Evolutionary conservation across 2,797 vertebrate species (phyloP).

Genomic region (Pseudochromis fuscus): DNA sequence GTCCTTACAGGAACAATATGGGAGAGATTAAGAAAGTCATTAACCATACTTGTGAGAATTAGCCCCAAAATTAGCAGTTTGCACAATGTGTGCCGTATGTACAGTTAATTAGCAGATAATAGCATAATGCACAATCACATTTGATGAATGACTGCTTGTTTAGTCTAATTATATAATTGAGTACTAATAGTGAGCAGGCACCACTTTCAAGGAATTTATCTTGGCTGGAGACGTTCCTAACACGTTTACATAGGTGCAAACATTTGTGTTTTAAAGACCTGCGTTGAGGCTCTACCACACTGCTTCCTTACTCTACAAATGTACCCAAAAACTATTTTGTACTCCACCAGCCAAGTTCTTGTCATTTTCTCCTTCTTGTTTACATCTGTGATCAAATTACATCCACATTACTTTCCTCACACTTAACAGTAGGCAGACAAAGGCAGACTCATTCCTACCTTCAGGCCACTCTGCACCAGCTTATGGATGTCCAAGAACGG

Average conservation of each 20-base stretch:
- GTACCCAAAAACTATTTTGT: slow-evolving; percentile 16
- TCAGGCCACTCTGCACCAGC: slow-evolving; percentile 96
- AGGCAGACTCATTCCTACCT: slow-evolving; percentile 85
- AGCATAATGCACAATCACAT: slow-evolving; percentile 53
- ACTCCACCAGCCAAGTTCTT: slow-evolving; percentile 5
- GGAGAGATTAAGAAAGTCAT: slow-evolving; percentile 72
- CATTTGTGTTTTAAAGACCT: slow-evolving; percentile 38
- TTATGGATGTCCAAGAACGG: slow-evolving; percentile 99
- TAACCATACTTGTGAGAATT: slow-evolving; percentile 68
- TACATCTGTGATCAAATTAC: slow-evolving; percentile 14
- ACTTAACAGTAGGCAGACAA: slow-evolving; percentile 5
- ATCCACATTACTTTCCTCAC: slow-evolving; percentile 9
- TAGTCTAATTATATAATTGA: slow-evolving; percentile 70
- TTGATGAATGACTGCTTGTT: slow-evolving; percentile 76
- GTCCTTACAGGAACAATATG: slow-evolving; percentile 61
- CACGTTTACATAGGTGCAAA: slow-evolving; percentile 68
- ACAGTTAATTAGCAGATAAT: slow-evolving; percentile 76
- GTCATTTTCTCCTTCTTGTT: slow-evolving; percentile 29
- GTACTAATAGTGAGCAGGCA: slow-evolving; percentile 66
- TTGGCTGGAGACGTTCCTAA: slow-evolving; percentile 58
- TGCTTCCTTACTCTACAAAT: not conserved
- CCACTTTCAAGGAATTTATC: slow-evolving; percentile 62
- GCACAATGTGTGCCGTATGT: slow-evolving; percentile 67
- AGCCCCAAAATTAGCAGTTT: slow-evolving; percentile 62
- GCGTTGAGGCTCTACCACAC: slow-evolving; percentile 10